Evolutionary conservation across 2,113 vertebrate genomes (phyloP), one percentile per base, ranked within the genome.

Genomic region (Perccottus glenii): DNA sequence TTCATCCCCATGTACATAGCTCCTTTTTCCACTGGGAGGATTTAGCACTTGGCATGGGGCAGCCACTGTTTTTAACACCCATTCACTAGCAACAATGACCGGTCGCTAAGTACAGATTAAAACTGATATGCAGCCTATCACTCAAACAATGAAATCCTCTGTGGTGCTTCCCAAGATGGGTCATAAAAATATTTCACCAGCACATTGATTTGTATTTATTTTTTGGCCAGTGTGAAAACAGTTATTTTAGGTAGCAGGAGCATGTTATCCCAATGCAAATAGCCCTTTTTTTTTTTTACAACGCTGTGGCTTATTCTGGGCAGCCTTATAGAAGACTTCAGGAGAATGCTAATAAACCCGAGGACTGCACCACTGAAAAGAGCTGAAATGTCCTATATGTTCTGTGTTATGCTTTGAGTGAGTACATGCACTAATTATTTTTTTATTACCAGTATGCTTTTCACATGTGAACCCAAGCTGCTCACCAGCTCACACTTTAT

Each of bases 211-310:
- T 64, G 4, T 40, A 12, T 19, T 19, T 58, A 11, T 27, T 12
- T 4, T 43, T 42, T 76, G 78, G 80, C 68, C 77, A 64, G 64
- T 50, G 49, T 70, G 51, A 82, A 69, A 55, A 59, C 67, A 55
- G 67, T 63, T 82, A 80, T 86, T 85, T 85, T 75, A 40, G 72
- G 77, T 48, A 77, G 70, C 67, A 75, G 63, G 68, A 87, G 78
- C 61, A 53, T 2, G 59, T 75, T 74, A 83, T 59, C 56, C 15
- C 52, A 14, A 10, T 60, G 52, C 48, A 16, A 73, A 59, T 45
- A 53, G 15, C 6, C 19, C 3, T 27, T 27, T 27, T 7, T 71
- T 80, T 86, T 63, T 73, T 80, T 86, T 67, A 84, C 57, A 61
- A 61, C 0, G 57, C 83, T 66, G 71, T n/a, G 66, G 40, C 48